These are phyloP conservation scores for Puffinus mauretanicus DNA, from an alignment of 2,113 vertebrate genomes.

Conservation along the genomic window DNA sequence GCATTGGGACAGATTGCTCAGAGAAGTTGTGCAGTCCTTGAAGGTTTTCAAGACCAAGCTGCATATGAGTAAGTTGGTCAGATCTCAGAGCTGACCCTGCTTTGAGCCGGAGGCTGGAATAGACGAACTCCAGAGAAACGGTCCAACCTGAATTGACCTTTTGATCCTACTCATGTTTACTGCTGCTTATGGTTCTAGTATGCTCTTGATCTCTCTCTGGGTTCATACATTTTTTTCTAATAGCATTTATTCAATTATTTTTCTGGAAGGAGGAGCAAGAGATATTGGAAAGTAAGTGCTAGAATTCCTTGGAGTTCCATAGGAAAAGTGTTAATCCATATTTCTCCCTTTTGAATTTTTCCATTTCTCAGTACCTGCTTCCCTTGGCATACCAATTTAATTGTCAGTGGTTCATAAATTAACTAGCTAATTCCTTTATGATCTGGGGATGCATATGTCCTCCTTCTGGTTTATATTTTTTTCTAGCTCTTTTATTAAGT, in stretches of 20 bases:
- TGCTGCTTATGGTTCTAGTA: neutral
- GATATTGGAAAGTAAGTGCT: neutral
- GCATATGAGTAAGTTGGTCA: neutral
- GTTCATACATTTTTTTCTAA: neutral
- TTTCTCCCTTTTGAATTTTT: neutral
- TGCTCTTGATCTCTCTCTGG: neutral
- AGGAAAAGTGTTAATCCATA: neutral
- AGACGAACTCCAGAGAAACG: neutral
- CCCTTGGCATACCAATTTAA: neutral
- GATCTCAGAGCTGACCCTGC: neutral
- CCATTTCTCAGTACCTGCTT: neutral
- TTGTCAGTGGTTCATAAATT: neutral
- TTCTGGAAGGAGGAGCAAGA: neutral
- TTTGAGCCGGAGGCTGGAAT: neutral
- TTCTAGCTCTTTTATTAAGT: constrained; percentile 18
- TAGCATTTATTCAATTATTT: neutral
- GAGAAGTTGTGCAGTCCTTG: neutral
- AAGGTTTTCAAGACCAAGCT: neutral
- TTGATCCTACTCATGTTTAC: neutral
- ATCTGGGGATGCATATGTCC: neutral
- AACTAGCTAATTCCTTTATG: constrained; percentile 6
- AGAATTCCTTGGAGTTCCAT: neutral
- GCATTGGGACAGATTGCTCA: neutral
- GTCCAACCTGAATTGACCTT: neutral
- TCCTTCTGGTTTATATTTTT: constrained; percentile 6